Percentiles rank a stretch among this genome's conserved stretches.
Conservation (phyloP, 2,113 vertebrate genomes). For the Labrus mixtus region DNA sequence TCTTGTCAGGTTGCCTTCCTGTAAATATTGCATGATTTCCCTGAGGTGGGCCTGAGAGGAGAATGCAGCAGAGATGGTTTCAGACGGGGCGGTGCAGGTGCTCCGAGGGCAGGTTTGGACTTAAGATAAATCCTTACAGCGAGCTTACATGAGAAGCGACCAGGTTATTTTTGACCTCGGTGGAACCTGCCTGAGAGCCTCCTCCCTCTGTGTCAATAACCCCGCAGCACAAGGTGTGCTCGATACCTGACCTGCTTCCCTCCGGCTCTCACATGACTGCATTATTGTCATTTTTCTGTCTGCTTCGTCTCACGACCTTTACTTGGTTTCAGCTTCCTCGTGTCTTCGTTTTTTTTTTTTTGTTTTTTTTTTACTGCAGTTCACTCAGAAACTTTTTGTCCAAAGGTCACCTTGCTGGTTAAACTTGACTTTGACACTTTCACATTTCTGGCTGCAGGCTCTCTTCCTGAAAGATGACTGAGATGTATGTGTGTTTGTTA, state of each 20-base stretch:
- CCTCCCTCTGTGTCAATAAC: conserved; percentile 30
- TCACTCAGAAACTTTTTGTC: background rate
- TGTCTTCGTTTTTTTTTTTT: background rate
- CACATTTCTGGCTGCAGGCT: background rate
- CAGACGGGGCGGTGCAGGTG: background rate
- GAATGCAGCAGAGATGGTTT: conserved; percentile 32
- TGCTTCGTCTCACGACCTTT: background rate
- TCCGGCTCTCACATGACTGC: background rate
- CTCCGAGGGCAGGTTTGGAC: background rate
- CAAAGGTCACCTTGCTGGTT: background rate
- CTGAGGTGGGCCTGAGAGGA: conserved; percentile 45
- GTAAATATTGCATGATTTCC: conserved; percentile 80
- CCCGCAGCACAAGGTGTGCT: conserved; percentile 9
- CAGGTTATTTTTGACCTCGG: conserved; percentile 20
- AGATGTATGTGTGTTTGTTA: background rate
- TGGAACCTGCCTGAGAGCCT: conserved; percentile 3
- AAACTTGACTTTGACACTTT: background rate
- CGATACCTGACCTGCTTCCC: background rate
- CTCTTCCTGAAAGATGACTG: background rate
- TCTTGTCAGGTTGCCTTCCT: conserved; percentile 71
- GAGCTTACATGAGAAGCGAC: background rate
- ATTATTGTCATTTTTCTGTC: conserved; percentile 5
- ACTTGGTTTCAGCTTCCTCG: background rate
- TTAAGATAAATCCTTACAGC: conserved; percentile 13
- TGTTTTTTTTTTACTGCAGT: background rate